A percentile compares a stretch with the other conserved stretches of the same genome.
These are phyloP conservation scores for Petrophora chlorosata DNA, from an alignment of 2,888 invertebrate species.

Conservation along the genomic window DNA sequence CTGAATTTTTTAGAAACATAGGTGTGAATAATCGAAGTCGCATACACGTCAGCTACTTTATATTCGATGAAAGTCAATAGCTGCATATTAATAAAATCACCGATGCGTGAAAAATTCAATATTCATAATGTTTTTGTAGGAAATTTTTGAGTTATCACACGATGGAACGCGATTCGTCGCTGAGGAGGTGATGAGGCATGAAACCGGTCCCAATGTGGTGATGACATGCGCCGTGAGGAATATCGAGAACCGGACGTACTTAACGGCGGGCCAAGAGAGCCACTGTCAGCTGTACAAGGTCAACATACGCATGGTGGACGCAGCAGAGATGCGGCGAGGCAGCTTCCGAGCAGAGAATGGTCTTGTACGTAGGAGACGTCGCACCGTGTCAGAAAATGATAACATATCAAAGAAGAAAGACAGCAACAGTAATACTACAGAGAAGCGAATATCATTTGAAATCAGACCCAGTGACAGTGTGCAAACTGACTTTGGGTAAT, in stretches of 20 bases:
- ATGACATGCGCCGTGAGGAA: slow-evolving; percentile 94
- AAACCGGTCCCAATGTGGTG: slow-evolving; percentile 94
- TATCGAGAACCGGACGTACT: slow-evolving; percentile 88
- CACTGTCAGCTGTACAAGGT: slow-evolving; percentile 94
- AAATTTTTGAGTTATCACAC: slow-evolving; percentile 95
- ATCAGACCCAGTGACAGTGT: slow-evolving; percentile 91
- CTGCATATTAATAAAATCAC: slow-evolving; percentile 20
- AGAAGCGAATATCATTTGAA: slow-evolving; percentile 88
- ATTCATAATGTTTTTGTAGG: slow-evolving; percentile 82
- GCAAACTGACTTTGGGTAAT: slow-evolving; percentile 92
- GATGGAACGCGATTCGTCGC: slow-evolving; percentile 93
- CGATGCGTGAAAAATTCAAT: slow-evolving; percentile 17
- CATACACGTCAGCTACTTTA: slow-evolving; percentile 56
- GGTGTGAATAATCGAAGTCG: slow-evolving; percentile 24
- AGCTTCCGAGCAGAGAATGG: slow-evolving; percentile 81
- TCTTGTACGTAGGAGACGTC: slow-evolving; percentile 68
- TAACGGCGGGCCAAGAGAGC: slow-evolving; percentile 96
- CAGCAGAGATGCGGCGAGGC: slow-evolving; percentile 82
- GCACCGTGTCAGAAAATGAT: slow-evolving; percentile 82
- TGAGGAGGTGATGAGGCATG: slow-evolving; percentile 94
- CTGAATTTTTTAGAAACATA: slow-evolving; percentile 13
- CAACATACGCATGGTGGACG: slow-evolving; percentile 82
- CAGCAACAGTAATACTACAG: slow-evolving; percentile 69
- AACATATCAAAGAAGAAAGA: slow-evolving; percentile 75
- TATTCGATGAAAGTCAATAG: slow-evolving; percentile 31